Evolutionary conservation across 2,888 invertebrate species (phyloP), one percentile per base, ranked within the genome.

Genomic region (Ophioninae sp.): DNA sequence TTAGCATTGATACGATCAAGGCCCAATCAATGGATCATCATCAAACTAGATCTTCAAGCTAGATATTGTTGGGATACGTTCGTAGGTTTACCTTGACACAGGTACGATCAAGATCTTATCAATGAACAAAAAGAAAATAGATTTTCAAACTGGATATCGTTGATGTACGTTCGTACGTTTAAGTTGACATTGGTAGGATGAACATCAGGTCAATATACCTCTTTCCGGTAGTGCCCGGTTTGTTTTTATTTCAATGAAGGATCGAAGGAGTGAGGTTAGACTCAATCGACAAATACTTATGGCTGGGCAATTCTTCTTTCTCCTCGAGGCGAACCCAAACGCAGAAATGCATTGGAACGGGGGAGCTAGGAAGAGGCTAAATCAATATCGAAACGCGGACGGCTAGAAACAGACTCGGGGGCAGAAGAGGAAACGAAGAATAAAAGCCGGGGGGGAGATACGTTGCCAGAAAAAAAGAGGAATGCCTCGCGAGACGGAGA

Each of bases 341-440:
- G 50, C 50, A 50, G 17, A 17, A 13, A 50, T 50, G 50, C 50
- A 50, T 50, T 17, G 17, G 50, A 23, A 21, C 7, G 23, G 23
- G 50, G 23, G 23, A 23, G 6, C 20, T 7, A 7, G 23, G 20
- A 13, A 64, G 7, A 65, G 37, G n/a, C n/a, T 20, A n/a, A 20
- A 77, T 81, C 72, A 77, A 72, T 65, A 50, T 77, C 76, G 57
- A 65, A 30, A 69, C 30, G 69, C 17, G 56, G 65, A 50, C 50
- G 57, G n/a, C 20, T 13, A n/a, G 79, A 39, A 67, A 67, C n/a
- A 37, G 64, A 30, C 17, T 17, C 56, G 56, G 7, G 8, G 8
- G 56, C 10, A 37, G 69, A n/a, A 56, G 37, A 23, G 50, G n/a
- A 50, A 21, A 50, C 50, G 23, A 17, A 68, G 72, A 56, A 37